Percentiles rank a stretch among this genome's conserved stretches.
These are phyloP conservation scores for Pentalonia nigronervosa DNA, from an alignment of 1,140 invertebrate species.

Conservation along the genomic window DNA sequence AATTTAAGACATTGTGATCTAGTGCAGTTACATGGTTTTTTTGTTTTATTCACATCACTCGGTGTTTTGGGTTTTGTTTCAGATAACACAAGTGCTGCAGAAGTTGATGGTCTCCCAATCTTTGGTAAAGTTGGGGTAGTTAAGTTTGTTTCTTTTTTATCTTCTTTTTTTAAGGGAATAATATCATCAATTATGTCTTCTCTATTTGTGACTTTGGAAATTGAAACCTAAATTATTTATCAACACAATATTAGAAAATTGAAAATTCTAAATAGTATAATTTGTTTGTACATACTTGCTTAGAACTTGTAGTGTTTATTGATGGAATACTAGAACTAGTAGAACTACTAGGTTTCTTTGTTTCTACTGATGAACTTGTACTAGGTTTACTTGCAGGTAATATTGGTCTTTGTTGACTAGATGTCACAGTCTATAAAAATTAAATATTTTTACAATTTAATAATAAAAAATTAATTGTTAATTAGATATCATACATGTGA, in stretches of 20 bases:
- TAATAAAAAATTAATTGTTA: not conserved
- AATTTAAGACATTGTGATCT: slow-evolving; percentile 98
- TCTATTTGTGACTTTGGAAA: not conserved
- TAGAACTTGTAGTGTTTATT: not conserved
- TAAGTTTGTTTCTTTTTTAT: slow-evolving; percentile 48
- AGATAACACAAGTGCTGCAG: not conserved
- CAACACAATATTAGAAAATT: not conserved
- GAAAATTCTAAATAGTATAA: not conserved
- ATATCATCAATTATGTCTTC: slow-evolving; percentile 36
- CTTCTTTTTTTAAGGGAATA: not conserved
- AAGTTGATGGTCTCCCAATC: slow-evolving; percentile 47
- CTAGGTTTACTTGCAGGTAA: slow-evolving; percentile 52
- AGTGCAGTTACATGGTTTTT: slow-evolving; percentile 98
- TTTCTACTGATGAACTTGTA: slow-evolving; percentile 32
- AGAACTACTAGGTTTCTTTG: slow-evolving; percentile 28
- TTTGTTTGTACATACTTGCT: slow-evolving; percentile 12
- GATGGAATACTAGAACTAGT: slow-evolving; percentile 7
- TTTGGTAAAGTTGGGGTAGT: slow-evolving; percentile 35
- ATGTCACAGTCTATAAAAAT: slow-evolving; percentile 20
- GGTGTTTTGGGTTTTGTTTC: slow-evolving; percentile 20
- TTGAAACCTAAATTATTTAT: slow-evolving; percentile 15
- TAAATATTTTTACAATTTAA: not conserved
- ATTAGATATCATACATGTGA: slow-evolving; percentile 20
- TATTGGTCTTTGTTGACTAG: slow-evolving; percentile 56
- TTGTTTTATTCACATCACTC: slow-evolving; percentile 65